Base-by-base conservation (phyloP, 2,797 vertebrate genomes). In the Chaetodon trifasciatus region DNA sequence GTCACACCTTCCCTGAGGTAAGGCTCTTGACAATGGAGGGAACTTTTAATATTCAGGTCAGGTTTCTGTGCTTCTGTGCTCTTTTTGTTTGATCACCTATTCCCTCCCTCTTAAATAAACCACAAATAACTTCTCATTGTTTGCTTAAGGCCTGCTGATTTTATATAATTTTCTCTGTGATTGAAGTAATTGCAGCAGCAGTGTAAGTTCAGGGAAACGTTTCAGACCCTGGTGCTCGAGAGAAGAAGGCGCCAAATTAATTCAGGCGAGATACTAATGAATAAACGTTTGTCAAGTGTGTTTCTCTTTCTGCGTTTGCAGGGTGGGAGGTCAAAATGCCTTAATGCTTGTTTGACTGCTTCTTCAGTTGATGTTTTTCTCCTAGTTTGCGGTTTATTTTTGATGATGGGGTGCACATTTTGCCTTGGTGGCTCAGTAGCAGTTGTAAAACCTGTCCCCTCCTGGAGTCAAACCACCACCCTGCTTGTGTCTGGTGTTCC, bases 131-230 rank as follows among this genome's bases (percentile, higher is more conserved):
- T 78, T 64, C 74, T 55, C 78, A 76, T 76, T 60, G 78, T 86
- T 86, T 81, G 70, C 74, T 40, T 47, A 65, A 69, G 8, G 50
- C 53, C 53, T 46, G 58, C 53, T 77, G 71, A 88, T 90, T 84
- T 87, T 46, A 91, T 90, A 61, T 86, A 21, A 88, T 91, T 89
- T 83, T 77, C 71, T 70, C 74, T 85, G 76, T 83, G 83, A 89
- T 86, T 78, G 62, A 85, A 91, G 88, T 87, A 86, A 90, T 90
- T 86, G 70, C 50, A 70, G 78, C 73, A 82, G 81, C 78, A 64
- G 71, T 81, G 84, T 81, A 42, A 70, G 56, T 86, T 88, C 46
- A 67, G 70, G 75, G 37, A 82, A 65, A 65, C 63, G 32, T 85
- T 84, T 79, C 44, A 68, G 46, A 42, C 40, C 62, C 56, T 11